Base-by-base conservation (phyloP, 2,888 invertebrate genomes). In the Rhamphomyia laevipes region DNA sequence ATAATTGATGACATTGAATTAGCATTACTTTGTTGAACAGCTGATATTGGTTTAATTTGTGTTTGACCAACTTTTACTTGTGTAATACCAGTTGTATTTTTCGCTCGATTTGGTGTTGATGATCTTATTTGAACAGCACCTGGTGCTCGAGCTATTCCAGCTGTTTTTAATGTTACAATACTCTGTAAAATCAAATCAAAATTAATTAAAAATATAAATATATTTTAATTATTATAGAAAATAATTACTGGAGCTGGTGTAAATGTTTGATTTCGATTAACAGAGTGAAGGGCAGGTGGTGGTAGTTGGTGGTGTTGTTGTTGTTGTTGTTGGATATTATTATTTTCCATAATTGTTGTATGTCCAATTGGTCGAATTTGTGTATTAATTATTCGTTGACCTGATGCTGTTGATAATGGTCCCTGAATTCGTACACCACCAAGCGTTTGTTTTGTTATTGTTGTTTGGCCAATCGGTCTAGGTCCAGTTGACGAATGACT, bases 21-120 rank as follows among this genome's bases (percentile, higher is more conserved):
- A 17, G 6, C 11, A 16, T 15, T 45, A 27, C 27, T 41, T 49
- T 52, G n/a, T n/a, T n/a, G 52, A 4, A 51, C 56, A n/a, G 61
- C 47, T 45, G 56, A 52, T 31, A 65, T 63, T 52, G 67, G 65
- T 61, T 70, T 70, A 43, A 70, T 70, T 58, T 70, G 70, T 43
- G 70, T 70, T 58, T 69, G 68, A 31, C 70, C 70, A 48, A 70
- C 68, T 58, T 70, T 70, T 4, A 70, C 68, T 55, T 65, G 66
- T 43, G 65, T 63, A 56, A 58, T 56, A 31, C 51, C 38, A 30
- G 48, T 43, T 17, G 42, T 37, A 49, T 62, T 59, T 37, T 43
- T 49, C 11, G 51, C 48, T 27, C 59, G 57, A 46, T 62, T 59
- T 5, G 70, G 60, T 40, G 66, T 61, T 40, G 58, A 51, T 16